Conservation (phyloP, 2,113 vertebrate species). For the Alligator sinensis region DNA sequence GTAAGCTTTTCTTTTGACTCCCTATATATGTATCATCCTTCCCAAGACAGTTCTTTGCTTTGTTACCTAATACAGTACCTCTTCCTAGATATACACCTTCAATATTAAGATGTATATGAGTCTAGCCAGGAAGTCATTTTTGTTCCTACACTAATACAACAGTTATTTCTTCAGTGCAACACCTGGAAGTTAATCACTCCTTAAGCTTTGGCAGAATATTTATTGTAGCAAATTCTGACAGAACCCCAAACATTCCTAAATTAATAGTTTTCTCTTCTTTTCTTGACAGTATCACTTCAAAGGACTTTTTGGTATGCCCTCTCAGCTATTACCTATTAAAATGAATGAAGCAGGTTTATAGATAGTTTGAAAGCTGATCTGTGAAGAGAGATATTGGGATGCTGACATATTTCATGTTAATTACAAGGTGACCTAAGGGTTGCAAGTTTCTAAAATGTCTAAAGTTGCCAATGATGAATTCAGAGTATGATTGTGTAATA, state of each 20-base stretch:
- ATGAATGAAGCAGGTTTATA: neutral
- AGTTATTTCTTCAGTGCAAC: neutral
- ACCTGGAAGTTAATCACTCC: neutral
- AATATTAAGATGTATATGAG: neutral
- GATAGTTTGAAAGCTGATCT: no score
- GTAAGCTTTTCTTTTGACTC: neutral
- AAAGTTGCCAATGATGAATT: neutral
- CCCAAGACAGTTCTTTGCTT: fast-evolving
- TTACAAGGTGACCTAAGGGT: neutral
- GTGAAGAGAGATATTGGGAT: neutral
- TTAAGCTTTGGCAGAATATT: neutral
- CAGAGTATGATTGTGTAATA: neutral
- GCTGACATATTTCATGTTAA: neutral
- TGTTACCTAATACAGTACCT: neutral
- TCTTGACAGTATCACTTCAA: neutral
- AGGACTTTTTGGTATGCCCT: neutral
- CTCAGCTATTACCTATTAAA: neutral
- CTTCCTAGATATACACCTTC: neutral
- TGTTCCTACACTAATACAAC: neutral
- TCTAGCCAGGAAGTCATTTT: neutral
- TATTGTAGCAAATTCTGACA: neutral
- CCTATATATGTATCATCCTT: fast-evolving
- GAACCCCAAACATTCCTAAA: neutral
- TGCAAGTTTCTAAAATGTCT: neutral
- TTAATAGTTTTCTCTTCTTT: neutral